Percentiles rank a stretch among this genome's conserved stretches.
phyloP scores from a whole-genome alignment of 2,888 invertebrate species.

The Norana najaformis region DNA sequence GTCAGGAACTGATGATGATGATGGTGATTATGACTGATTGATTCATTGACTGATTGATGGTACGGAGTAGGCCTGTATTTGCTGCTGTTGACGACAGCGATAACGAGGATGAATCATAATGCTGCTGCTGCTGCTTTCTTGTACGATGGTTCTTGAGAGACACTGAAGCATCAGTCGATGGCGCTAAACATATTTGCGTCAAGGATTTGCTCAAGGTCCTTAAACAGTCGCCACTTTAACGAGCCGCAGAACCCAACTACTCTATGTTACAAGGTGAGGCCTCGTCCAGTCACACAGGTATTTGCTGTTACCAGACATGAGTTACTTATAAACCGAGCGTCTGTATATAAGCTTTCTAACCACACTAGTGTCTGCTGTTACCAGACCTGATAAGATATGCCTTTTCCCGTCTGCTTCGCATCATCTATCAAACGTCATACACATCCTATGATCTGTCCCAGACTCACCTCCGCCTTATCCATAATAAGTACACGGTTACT shows the following conservation, averaged over 20 bases:
- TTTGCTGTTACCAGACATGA: not conserved
- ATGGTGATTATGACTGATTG: not conserved
- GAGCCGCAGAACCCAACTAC: not conserved
- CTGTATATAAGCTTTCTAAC: not conserved
- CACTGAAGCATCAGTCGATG: not conserved
- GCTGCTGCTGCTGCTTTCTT: not conserved
- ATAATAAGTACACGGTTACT: conserved; percentile 2
- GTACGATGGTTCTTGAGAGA: not conserved
- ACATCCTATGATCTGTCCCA: conserved; percentile 13
- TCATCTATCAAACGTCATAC: not conserved
- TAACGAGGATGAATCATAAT: not conserved
- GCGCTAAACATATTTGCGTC: no score
- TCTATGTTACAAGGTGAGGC: not conserved
- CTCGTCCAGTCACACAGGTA: no score
- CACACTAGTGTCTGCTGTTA: not conserved
- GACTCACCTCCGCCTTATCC: not conserved
- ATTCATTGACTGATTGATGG: no score
- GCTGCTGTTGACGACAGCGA: not conserved
- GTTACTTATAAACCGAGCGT: not conserved
- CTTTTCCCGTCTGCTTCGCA: conserved; percentile 5
- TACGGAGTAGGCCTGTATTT: not conserved
- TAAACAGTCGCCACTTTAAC: not conserved
- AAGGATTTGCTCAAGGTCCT: not conserved
- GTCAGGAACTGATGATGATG: not conserved
- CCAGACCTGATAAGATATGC: not conserved